Conservation (phyloP, 2,888 invertebrate genomes). For the Euphydryas editha region DNA sequence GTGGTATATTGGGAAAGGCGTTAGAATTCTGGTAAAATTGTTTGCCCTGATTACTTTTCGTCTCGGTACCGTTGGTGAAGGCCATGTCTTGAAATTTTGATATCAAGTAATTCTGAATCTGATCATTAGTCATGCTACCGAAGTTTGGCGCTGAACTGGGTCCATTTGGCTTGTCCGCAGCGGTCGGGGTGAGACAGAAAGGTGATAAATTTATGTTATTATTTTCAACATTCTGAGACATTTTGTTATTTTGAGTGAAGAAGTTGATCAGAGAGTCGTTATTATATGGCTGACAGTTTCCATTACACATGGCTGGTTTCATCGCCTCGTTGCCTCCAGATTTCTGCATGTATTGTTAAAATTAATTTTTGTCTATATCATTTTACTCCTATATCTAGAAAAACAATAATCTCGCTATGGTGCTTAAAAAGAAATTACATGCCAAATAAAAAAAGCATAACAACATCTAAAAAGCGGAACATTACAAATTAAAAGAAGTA, state of each 20-base stretch:
- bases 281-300: constrained; percentile 52
- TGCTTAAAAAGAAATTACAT: background rate
- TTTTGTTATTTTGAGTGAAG: constrained; percentile 53
- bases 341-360: constrained; percentile 42
- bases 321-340: constrained; percentile 46
- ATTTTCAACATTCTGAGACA: constrained; percentile 61
- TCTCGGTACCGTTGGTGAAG: constrained; percentile 52
- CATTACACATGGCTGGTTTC: constrained; percentile 55
- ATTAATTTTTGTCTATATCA: constrained; percentile 13
- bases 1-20: constrained; percentile 75
- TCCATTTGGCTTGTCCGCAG: constrained; percentile 50
- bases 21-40: constrained; percentile 72
- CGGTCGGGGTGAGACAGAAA: constrained; percentile 51
- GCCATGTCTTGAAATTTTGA: constrained; percentile 70
- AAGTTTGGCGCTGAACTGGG: constrained; percentile 57
- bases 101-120: constrained; percentile 72
- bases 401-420: background rate
- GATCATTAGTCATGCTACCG: constrained; percentile 68
- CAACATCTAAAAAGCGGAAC: background rate
- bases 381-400: background rate
- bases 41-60: constrained; percentile 59
- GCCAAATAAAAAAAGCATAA: background rate
- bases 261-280: constrained; percentile 62
- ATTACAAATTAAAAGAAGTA: too few relatives aligned
- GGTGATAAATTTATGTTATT: constrained; percentile 62